Conservation (phyloP, 2,113 vertebrate genomes). For the Enhydra lutris region DNA sequence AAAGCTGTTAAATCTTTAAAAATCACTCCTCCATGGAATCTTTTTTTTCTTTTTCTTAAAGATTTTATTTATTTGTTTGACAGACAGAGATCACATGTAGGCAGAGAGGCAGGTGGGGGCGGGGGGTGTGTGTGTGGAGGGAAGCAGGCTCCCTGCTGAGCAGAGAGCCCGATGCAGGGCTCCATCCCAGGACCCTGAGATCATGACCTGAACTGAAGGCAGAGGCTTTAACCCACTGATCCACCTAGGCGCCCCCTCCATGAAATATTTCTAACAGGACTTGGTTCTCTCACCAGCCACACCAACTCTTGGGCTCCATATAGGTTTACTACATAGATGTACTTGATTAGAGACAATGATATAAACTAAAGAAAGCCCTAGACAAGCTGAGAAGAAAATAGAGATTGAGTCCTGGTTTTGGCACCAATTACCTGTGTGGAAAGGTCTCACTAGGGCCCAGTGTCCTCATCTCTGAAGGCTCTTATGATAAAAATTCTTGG, state of each 20-base stretch:
- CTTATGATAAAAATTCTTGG: slow-evolving; percentile 6
- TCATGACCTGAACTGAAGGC: too few relatives aligned
- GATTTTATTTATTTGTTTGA: too few relatives aligned
- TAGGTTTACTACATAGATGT: not conserved
- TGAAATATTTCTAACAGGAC: slow-evolving; percentile 23
- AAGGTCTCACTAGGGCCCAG: not conserved
- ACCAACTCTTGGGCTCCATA: not conserved
- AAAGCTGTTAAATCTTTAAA: slow-evolving; percentile 1
- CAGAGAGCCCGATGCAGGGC: too few relatives aligned
- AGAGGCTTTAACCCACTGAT: too few relatives aligned
- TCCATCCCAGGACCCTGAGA: too few relatives aligned
- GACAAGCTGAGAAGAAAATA: not conserved
- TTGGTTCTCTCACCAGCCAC: not conserved
- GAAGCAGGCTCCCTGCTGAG: too few relatives aligned
- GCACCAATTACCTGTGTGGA: not conserved
- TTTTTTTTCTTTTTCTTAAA: not conserved
- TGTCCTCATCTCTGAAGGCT: not conserved
- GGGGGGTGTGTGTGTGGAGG: too few relatives aligned
- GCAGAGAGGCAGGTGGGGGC: too few relatives aligned
- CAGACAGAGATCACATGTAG: too few relatives aligned
- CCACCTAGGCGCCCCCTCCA: too few relatives aligned
- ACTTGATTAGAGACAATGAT: not conserved
- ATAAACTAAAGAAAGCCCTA: not conserved
- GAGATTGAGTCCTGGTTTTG: not conserved
- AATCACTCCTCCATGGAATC: not conserved